Evolutionary conservation across 1,140 invertebrate species (phyloP).

Genomic region (Potamilus streckersoni): DNA sequence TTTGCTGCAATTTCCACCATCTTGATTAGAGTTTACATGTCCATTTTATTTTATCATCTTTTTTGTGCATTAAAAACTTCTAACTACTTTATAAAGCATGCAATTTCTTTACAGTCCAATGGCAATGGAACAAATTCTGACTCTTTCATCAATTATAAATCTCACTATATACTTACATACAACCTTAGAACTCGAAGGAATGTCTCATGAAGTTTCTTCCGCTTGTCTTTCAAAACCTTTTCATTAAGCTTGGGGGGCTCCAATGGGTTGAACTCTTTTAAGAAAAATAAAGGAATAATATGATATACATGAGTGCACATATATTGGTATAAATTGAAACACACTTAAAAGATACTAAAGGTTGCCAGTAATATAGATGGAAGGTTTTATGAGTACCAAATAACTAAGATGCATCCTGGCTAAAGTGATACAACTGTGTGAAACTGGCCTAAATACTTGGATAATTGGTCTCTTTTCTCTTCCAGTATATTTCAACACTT

Average conservation of each 20-base stretch:
- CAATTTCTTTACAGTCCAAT: not conserved
- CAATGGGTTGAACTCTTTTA: slow-evolving; percentile 92
- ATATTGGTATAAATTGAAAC: too few relatives aligned
- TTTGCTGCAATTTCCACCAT: too few relatives aligned
- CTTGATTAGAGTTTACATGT: too few relatives aligned
- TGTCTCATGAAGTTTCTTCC: slow-evolving; percentile 95
- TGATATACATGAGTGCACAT: too few relatives aligned
- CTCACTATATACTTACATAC: slow-evolving; percentile 87
- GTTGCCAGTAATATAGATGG: not conserved
- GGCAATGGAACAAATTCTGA: not conserved
- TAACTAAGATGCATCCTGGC: too few relatives aligned
- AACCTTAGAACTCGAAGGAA: slow-evolving; percentile 93
- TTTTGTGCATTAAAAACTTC: not conserved
- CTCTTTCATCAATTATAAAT: not conserved
- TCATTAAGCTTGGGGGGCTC: slow-evolving; percentile 94
- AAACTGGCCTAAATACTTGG: too few relatives aligned
- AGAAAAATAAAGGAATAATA: slow-evolving; percentile 20
- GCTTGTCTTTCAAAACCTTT: slow-evolving; percentile 93
- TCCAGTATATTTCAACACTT: too few relatives aligned
- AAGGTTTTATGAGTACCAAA: not conserved
- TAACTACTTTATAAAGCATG: not conserved
- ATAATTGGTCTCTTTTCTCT: too few relatives aligned
- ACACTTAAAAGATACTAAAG: too few relatives aligned
- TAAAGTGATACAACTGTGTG: too few relatives aligned
- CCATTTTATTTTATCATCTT: not conserved